Evolutionary conservation across 2,113 vertebrate genomes (phyloP).

Genomic region (Ptyas mucosa): DNA sequence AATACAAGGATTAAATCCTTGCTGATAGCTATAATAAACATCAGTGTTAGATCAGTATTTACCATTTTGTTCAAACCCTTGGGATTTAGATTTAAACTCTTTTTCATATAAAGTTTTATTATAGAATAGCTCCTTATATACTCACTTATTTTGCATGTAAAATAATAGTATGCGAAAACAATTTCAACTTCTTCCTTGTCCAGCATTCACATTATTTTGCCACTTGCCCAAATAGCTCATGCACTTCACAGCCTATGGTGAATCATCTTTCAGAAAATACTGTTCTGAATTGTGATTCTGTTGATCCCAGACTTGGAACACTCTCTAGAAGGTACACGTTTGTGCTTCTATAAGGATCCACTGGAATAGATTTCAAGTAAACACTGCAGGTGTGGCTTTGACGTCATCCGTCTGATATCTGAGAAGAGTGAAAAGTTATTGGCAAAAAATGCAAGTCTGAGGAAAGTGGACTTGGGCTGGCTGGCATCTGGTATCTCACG

Average conservation of each 20-base stretch:
- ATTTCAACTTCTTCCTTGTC: neutral
- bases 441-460: neutral
- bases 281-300: neutral
- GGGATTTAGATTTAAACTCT: neutral
- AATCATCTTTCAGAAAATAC: neutral
- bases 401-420: neutral
- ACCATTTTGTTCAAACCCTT: neutral
- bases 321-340: neutral
- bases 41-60: neutral
- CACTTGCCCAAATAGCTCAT: neutral
- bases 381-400: neutral
- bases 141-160: neutral
- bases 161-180: neutral
- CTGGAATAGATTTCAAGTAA: neutral
- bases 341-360: neutral
- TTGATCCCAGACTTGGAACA: neutral
- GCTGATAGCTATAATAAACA: neutral
- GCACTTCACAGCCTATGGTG: neutral
- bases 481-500: constrained; percentile 81
- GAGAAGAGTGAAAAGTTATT: neutral
- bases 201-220: neutral
- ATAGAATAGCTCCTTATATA: neutral
- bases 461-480: neutral
- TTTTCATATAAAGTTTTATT: neutral
- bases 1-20: neutral